Percentiles rank a stretch among this genome's conserved stretches.
These are phyloP conservation scores for Pachyuromys duprasi DNA, from an alignment of 2,797 vertebrate genomes.

Conservation along the genomic window DNA sequence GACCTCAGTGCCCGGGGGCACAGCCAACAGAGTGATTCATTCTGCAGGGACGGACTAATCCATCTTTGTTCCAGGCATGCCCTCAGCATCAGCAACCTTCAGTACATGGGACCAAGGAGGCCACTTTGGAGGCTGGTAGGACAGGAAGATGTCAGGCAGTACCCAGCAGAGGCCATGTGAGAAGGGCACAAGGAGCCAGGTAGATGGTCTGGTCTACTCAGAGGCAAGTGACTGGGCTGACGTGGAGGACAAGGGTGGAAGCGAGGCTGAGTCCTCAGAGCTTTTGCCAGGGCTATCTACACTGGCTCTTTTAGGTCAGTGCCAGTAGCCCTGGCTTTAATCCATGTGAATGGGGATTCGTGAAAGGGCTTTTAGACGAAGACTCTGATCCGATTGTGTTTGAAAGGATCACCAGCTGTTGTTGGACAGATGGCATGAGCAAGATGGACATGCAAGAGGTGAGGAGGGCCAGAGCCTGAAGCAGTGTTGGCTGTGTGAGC, in stretches of 20 bases:
- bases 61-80: rapidly evolving
- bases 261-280: neutral
- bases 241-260: neutral
- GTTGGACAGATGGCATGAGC: neutral
- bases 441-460: neutral
- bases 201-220: too few species aligned
- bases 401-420: neutral
- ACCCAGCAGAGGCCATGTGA: neutral
- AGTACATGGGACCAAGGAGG: neutral
- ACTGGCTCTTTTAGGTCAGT: neutral
- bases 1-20: neutral
- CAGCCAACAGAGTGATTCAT: neutral
- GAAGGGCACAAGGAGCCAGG: neutral
- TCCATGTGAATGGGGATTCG: neutral
- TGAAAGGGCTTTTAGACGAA: neutral
- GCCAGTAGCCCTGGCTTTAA: neutral
- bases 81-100: neutral
- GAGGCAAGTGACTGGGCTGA: neutral
- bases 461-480: neutral
- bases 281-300: neutral
- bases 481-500: neutral
- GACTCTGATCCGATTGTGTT: constrained; percentile 33
- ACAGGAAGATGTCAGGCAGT: neutral
- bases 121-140: neutral
- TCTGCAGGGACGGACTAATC: neutral